Conservation (phyloP, 1,140 invertebrate genomes). For the Mylabris phalerata region DNA sequence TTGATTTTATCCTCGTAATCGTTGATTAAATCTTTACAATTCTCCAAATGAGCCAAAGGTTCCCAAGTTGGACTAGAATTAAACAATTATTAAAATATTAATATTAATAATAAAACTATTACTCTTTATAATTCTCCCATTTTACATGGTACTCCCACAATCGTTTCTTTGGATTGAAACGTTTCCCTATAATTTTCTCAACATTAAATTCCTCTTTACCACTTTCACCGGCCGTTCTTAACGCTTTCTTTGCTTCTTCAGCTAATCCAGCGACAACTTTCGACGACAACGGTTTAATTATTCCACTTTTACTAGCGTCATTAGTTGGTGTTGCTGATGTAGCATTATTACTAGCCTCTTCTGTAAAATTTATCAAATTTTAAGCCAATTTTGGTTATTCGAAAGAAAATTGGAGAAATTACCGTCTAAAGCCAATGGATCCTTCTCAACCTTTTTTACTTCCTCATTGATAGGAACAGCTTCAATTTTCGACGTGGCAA, state of each 20-base stretch:
- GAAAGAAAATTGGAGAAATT: not conserved
- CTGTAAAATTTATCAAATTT: too few relatives aligned
- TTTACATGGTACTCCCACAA: slow-evolving; percentile 74
- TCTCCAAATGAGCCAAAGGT: slow-evolving; percentile 61
- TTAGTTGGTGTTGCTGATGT: not conserved
- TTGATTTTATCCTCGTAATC: slow-evolving; percentile 78
- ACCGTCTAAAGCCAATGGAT: slow-evolving; percentile 20
- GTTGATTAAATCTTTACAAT: slow-evolving; percentile 66
- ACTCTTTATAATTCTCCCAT: slow-evolving; percentile 72
- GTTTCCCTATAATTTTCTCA: slow-evolving; percentile 72
- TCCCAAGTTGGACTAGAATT: slow-evolving; percentile 65
- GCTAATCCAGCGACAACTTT: slow-evolving; percentile 13
- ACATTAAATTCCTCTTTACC: slow-evolving; percentile 57
- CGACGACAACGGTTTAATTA: not conserved
- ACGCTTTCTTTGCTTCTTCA: slow-evolving; percentile 38
- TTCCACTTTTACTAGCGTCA: not conserved
- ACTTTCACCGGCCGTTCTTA: slow-evolving; percentile 42
- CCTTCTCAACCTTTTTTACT: slow-evolving; percentile 14
- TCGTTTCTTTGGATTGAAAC: slow-evolving; percentile 69
- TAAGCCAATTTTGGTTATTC: too few relatives aligned
- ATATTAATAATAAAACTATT: slow-evolving; percentile 38
- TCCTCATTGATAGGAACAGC: slow-evolving; percentile 25
- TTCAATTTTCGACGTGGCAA: slow-evolving; percentile 47
- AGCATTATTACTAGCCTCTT: not conserved
- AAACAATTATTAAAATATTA: slow-evolving; percentile 8